Conservation (phyloP, 2,888 invertebrate genomes). For the Trichopoda pennipes region DNA sequence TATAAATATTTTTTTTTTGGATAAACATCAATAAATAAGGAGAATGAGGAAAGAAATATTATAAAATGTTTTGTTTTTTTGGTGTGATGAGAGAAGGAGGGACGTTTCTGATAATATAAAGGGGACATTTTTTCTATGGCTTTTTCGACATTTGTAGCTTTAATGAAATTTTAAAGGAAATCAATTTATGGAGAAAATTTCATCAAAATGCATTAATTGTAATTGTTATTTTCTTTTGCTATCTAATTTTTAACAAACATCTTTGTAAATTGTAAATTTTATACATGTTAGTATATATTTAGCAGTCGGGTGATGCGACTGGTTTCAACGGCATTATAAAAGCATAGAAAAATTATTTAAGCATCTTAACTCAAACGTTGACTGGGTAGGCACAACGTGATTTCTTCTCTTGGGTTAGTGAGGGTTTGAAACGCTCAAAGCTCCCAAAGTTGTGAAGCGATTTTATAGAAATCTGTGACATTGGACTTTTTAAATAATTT, state of each 20-base stretch:
- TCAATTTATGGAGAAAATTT: conserved; percentile 44
- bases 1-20: conserved; percentile 37
- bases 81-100: background rate
- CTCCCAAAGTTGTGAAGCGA: too few relatives aligned
- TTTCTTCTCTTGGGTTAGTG: too few relatives aligned
- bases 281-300: too few relatives aligned
- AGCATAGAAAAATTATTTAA: too few relatives aligned
- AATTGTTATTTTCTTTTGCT: conserved; percentile 21
- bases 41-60: background rate
- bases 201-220: conserved; percentile 52
- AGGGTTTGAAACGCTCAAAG: too few relatives aligned
- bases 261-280: too few relatives aligned
- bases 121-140: background rate
- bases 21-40: conserved; percentile 30
- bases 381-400: too few relatives aligned
- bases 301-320: too few relatives aligned
- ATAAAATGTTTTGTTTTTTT: background rate
- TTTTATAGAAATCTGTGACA: too few relatives aligned
- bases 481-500: too few relatives aligned
- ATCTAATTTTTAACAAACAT: background rate
- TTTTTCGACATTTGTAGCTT: conserved; percentile 43
- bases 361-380: too few relatives aligned
- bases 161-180: conserved; percentile 50
- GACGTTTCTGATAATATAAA: background rate
- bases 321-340: too few relatives aligned